Conservation (phyloP, 92 coral and sea anemone species). For the Muricea muricata region DNA sequence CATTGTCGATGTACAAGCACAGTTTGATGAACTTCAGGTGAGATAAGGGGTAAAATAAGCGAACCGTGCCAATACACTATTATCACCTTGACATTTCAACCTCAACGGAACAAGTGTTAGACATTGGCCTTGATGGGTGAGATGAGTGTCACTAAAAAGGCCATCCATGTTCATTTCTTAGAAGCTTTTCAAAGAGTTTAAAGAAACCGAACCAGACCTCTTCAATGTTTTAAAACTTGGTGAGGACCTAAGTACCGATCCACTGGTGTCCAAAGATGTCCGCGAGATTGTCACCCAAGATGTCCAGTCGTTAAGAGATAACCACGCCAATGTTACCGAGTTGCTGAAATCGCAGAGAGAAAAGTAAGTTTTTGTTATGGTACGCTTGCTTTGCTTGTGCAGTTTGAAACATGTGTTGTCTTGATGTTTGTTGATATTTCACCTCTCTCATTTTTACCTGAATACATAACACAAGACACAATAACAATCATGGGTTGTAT, state of each 20-base stretch:
- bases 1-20: constrained; percentile 13
- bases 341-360: constrained; percentile 31
- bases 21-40: constrained; percentile 35
- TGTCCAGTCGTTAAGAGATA: not conserved
- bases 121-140: too few species aligned
- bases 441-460: too few species aligned
- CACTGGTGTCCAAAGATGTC: constrained; percentile 23
- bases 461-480: too few species aligned
- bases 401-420: too few species aligned
- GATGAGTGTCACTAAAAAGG: too few species aligned
- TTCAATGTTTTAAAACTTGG: constrained; percentile 33
- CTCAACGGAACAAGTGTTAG: too few species aligned
- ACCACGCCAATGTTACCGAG: constrained; percentile 24
- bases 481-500: not conserved
- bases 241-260: constrained; percentile 35
- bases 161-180: not conserved
- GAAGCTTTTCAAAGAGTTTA: constrained; percentile 41
- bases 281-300: constrained; percentile 28
- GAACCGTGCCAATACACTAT: not conserved
- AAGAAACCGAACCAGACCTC: constrained; percentile 39
- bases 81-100: too few species aligned
- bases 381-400: not conserved
- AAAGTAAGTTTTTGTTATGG: constrained; percentile 3
- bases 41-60: not conserved
- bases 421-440: too few species aligned